Evolutionary conservation across 2,113 vertebrate genomes (phyloP), one percentile per base, ranked within the genome.

Genomic region (Suncus etruscus): DNA sequence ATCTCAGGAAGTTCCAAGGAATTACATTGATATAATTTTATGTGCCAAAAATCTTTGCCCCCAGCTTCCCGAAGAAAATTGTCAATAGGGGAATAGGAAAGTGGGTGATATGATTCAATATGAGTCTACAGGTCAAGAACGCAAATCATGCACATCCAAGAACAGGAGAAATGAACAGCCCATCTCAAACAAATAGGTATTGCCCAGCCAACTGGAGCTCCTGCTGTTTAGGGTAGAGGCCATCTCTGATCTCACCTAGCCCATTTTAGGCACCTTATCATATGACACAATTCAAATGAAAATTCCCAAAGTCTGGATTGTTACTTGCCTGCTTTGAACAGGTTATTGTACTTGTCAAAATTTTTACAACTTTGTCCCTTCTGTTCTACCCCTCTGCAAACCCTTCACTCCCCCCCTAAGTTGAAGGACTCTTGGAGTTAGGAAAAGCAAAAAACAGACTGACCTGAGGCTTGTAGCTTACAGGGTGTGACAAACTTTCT

Each of bases 121-220:
- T 84, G 68, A 58, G 11, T 58, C 27, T 74, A 68, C 27, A 66
- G 10, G 29, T 11, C 47, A 45, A 32, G 32, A 93, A 27, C 16
- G 29, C 54, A 8, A 39, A 80, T 16, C 32, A 32, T 18, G 1
- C 4, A 22, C 48, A 7, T 77, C 9, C 0, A 0, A 48, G 27
- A 20, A 32, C 32, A 10, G 63, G 29, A 77, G 73, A 77, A 16
- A 25, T 24, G 22, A 5, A 29, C 11, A 32, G 45, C 16, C 15
- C 11, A 54, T 31, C 74, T 48, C 54, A 58, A 58, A 72, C 47
- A 16, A 16, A 54, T 16, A 54, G 58, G 18, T 61, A 22, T 61
- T 20, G 22, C 18, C 18, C 3, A 22, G 4, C 18, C 18, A 61
- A 0, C 58, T 14, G 58, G 58, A 20, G 58, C 18, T 20, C 6